A percentile compares a stretch with the other conserved stretches of the same genome.
These are phyloP conservation scores for Cepphus grylle DNA, from an alignment of 2,113 vertebrate species.

Conservation along the genomic window DNA sequence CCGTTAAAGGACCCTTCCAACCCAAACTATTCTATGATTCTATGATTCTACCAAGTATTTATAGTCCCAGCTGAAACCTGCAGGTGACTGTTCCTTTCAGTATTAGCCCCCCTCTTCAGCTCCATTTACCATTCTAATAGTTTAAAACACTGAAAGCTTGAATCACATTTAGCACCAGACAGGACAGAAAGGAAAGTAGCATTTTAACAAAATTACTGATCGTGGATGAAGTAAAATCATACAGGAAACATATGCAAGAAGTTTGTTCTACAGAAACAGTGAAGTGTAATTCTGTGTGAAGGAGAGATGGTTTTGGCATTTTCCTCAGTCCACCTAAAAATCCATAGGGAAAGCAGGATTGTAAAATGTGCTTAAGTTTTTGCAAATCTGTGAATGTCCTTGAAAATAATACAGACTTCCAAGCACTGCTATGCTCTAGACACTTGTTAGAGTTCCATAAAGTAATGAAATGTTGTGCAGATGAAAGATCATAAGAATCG, in stretches of 20 bases:
- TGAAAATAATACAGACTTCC: conserved; percentile 18
- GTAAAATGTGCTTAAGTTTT: background rate
- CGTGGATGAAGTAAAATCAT: background rate
- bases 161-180: background rate
- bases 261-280: background rate
- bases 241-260: background rate
- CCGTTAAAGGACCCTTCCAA: too few species aligned
- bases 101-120: background rate
- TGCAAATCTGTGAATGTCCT: background rate
- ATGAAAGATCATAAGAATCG: background rate
- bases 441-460: background rate
- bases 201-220: background rate
- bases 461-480: background rate
- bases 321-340: background rate
- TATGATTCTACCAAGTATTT: background rate
- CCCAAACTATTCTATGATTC: too few species aligned
- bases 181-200: background rate
- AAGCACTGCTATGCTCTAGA: background rate
- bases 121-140: background rate
- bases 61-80: background rate
- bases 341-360: background rate
- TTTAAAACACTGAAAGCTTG: background rate
- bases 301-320: background rate
- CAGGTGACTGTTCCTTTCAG: background rate
- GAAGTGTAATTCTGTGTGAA: background rate